Conservation (phyloP, 2,888 invertebrate species). For the Nomada fabriciana region DNA sequence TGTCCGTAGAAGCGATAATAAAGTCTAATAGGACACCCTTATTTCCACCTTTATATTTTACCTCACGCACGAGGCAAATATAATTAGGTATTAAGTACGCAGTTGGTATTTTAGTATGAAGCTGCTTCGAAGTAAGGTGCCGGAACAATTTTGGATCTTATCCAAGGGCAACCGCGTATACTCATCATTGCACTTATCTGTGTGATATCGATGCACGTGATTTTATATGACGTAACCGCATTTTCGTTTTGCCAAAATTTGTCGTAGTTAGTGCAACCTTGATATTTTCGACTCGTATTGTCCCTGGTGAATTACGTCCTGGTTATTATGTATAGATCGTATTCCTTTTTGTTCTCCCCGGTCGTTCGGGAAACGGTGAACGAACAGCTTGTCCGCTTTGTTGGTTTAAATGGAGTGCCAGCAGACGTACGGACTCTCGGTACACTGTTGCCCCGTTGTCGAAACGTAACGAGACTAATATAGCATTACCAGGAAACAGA, state of each 20-base stretch:
- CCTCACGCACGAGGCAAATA: constrained; percentile 54
- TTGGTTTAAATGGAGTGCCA: not conserved
- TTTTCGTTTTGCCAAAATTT: constrained; percentile 50
- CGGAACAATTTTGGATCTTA: constrained; percentile 71
- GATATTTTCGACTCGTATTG: constrained; percentile 17
- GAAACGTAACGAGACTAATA: constrained; percentile 6
- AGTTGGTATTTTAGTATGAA: constrained; percentile 72
- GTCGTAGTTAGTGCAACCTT: not conserved
- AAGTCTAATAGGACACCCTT: not conserved
- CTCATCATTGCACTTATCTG: constrained; percentile 64
- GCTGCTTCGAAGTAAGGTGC: constrained; percentile 66
- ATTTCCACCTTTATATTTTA: constrained; percentile 19
- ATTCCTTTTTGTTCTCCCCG: not conserved
- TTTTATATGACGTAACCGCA: constrained; percentile 55
- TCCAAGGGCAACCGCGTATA: constrained; percentile 72
- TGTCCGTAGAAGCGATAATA: not conserved
- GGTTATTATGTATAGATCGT: too few species aligned
- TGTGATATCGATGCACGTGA: constrained; percentile 63
- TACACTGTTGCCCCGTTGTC: not conserved
- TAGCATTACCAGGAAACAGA: constrained; percentile 39
- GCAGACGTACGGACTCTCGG: too few species aligned
- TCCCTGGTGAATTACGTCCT: not conserved
- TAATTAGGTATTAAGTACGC: constrained; percentile 70
- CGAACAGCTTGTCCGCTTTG: not conserved
- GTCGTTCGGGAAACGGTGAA: not conserved